phyloP scores from a whole-genome alignment of 2,888 invertebrate species.

The Arctia plantaginis region DNA sequence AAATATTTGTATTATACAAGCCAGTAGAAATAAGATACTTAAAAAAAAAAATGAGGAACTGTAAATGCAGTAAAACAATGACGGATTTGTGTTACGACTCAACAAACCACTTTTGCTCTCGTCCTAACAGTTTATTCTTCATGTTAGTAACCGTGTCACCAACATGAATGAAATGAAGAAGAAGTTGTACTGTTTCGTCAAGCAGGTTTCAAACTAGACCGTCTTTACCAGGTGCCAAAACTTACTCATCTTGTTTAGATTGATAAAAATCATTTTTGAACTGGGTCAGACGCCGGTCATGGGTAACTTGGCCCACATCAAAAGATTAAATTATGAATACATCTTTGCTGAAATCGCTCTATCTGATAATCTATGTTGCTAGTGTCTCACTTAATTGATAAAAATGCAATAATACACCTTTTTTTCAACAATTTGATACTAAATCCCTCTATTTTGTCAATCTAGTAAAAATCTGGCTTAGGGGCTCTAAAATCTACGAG shows the following conservation, averaged over 20 bases:
- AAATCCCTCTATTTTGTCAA: background rate
- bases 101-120: conserved; percentile 45
- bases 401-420: background rate
- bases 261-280: background rate
- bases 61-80: conserved; percentile 15
- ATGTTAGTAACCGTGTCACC: conserved; percentile 35
- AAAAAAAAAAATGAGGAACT: background rate
- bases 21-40: background rate
- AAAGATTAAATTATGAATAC: background rate
- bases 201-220: conserved; percentile 52
- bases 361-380: no score
- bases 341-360: background rate
- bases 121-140: conserved; percentile 31
- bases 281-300: background rate
- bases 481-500: background rate
- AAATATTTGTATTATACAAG: background rate
- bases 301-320: background rate
- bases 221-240: background rate
- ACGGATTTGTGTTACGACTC: conserved; percentile 20
- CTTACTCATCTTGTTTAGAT: background rate
- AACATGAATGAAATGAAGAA: conserved; percentile 39
- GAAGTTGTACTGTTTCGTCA: conserved; percentile 48
- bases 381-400: no score
- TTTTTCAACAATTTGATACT: background rate
- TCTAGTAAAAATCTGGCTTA: background rate